Evolutionary conservation across 1,140 invertebrate species (phyloP), one percentile per base, ranked within the genome.

Genomic region (Diachasma alloeum): DNA sequence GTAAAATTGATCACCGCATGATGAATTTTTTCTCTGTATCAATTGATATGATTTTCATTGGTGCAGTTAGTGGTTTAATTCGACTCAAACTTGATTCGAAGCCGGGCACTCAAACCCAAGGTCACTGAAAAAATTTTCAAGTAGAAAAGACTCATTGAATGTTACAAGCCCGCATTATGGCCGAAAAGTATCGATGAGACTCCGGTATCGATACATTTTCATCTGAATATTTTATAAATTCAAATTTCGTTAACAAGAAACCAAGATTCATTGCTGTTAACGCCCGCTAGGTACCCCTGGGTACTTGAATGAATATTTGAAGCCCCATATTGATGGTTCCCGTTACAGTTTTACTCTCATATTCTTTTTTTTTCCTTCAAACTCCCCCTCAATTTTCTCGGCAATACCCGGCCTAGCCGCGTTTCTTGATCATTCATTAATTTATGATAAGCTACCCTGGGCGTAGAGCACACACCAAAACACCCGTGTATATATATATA

Each of bases 391-490:
- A 39, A 68, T 68, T 39, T 37, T 68, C 36, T 68, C 36, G 13
- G 13, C 17, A 68, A 11, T 75, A 59, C 22, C 24, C n/a, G n/a
- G n/a, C n/a, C 48, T 67, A 72, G 59, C 73, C 59, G 68, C 75
- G 79, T 59, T 53, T 80, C 59, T 63, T 84, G 83, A 85, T 85
- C 84, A 85, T 86, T 86, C 84, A 86, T 86, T 85, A 84, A 86
- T 86, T 85, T 85, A 85, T 86, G 83, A 86, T 86, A 85, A 86
- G 84, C 83, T 80, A 68, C 78, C 72, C 77, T 70, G 81, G 76
- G 68, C 78, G 56, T 66, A 77, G 79, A 80, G 72, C 73, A 75
- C 69, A 79, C 73, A 69, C 80, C 80, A 72, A 79, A 76, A 72
- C 78, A 79, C 59, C 78, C 75, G 39, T 66, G 22, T 39, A 39